Percentiles rank a stretch among this genome's conserved stretches.
Evolutionary conservation across 2,888 invertebrate species (phyloP).

Genomic region (Cataglyphis livida): DNA sequence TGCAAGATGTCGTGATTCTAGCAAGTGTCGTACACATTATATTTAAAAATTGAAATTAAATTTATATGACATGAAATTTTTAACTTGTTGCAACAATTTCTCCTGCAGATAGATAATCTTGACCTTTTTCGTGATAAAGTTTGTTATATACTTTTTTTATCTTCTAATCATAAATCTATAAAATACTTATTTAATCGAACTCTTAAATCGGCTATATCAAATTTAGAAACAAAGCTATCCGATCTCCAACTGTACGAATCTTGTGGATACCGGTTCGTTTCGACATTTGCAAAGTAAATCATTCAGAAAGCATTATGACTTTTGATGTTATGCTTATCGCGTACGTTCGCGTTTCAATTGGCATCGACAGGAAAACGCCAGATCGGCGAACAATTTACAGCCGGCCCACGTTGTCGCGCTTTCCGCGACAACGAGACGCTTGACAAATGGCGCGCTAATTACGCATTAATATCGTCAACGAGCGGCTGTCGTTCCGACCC

Average conservation of each 20-base stretch:
- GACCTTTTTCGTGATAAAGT: background rate
- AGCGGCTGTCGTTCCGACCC: conserved; percentile 28
- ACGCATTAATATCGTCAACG: conserved; percentile 69
- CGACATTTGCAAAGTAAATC: conserved; percentile 23
- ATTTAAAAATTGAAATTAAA: conserved; percentile 1
- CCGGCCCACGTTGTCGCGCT: conserved; percentile 23
- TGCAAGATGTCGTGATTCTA: background rate
- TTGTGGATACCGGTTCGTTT: background rate
- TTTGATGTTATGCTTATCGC: conserved; percentile 17
- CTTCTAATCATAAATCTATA: background rate
- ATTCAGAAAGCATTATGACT: background rate
- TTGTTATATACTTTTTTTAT: background rate
- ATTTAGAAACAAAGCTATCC: background rate
- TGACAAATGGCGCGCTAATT: conserved; percentile 78
- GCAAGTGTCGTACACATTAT: background rate
- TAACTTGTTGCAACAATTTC: background rate
- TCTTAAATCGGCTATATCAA: background rate
- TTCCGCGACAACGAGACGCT: conserved; percentile 44
- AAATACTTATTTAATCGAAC: background rate
- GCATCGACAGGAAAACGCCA: conserved; percentile 41
- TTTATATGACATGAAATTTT: background rate
- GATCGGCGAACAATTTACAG: conserved; percentile 57
- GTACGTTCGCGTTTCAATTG: conserved; percentile 17
- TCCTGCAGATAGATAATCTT: background rate
- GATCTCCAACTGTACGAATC: background rate